Base-by-base conservation (phyloP, 92 coral and sea anemone species). In the Scolanthus callimorphus region DNA sequence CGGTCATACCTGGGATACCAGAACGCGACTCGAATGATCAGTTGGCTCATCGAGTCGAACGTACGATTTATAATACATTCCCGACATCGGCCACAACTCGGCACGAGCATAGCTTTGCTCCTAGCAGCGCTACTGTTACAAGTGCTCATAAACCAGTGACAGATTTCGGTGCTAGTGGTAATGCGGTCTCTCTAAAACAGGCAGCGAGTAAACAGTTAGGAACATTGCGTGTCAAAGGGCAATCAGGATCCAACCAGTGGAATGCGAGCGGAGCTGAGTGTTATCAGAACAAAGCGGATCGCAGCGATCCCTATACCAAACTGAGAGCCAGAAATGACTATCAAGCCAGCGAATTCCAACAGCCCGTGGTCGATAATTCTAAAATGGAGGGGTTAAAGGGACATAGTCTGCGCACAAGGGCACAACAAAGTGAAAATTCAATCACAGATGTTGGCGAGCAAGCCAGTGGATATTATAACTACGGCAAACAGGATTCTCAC, bases 1-100 rank as follows among this genome's bases (percentile, higher is more conserved):
- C 76, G 53, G 55, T 65, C 89, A 88, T 88, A 70, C 96, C 96
- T 41, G 70, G 85, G 96, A 88, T 88, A 88, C 96, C 96, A 48
- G 27, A 61, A 52, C 51, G 31, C 43, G 77, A 44, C 76, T 62
- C 65, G 69, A 71, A 60, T 82, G 96, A 88, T 31, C 85, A 78
- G 67, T 80, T 67, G 60, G 31, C 89, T 46, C 85, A 71, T 67
- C 78, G 79, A 73, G 80, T 54, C 60, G 80, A 88, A 68, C 81
- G 79, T 26, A 62, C 79, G 73, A 68, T 74, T 21, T 54, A 77
- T 22, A 49, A 75, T 27, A 65, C 62, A 59, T 53, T 73, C 71
- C 83, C 90, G 69, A 67, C 83, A 49, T 59, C 90, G 69, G 55
- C 73, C 20, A 70, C 24, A 27, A 49, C 80, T 57, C 59, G 56